These are phyloP conservation scores for Artibeus lituratus DNA, from an alignment of 2,797 vertebrate species.

Conservation along the genomic window DNA sequence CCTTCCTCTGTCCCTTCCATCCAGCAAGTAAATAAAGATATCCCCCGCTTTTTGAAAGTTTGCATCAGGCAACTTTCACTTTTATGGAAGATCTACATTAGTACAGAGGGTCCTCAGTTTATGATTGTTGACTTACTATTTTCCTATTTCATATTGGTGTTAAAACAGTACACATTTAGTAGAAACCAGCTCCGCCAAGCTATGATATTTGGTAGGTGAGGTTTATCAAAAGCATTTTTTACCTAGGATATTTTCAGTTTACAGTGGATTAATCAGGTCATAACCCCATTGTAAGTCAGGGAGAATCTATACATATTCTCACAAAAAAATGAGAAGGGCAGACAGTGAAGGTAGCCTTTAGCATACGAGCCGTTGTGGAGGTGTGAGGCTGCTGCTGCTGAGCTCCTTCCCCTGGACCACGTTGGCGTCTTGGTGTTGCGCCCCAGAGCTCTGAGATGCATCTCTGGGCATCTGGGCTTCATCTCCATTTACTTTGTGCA, in stretches of 20 bases:
- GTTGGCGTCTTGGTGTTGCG: not conserved
- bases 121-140: not conserved
- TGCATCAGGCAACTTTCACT: not conserved
- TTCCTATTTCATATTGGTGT: not conserved
- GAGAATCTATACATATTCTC: not conserved
- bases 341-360: fast-evolving
- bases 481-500: not conserved
- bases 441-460: not conserved
- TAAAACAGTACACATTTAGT: not conserved
- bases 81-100: not conserved
- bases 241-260: not conserved
- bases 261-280: not conserved
- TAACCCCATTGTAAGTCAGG: not conserved
- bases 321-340: not conserved
- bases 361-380: fast-evolving
- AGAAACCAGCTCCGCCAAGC: not conserved
- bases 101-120: not conserved
- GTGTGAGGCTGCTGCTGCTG: not conserved
- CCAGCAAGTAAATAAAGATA: not conserved
- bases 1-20: not conserved
- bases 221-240: not conserved
- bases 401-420: not conserved
- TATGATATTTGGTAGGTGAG: not conserved
- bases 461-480: not conserved
- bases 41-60: not conserved